Base-by-base conservation (phyloP, 2,797 vertebrate species). In the Sciurus vulgaris region DNA sequence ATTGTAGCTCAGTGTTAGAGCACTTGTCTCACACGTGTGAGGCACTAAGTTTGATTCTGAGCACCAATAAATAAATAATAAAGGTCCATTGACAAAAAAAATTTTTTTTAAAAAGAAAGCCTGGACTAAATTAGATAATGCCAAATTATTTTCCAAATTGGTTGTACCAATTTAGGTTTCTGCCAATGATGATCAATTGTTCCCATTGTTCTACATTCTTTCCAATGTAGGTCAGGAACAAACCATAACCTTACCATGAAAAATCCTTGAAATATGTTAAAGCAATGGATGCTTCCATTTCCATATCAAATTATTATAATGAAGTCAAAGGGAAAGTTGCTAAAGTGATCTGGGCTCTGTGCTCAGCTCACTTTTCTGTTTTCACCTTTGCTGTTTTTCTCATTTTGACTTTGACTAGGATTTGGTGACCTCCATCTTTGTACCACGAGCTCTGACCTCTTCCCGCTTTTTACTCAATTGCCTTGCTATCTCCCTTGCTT, bases 261-360 rank as follows among this genome's bases (percentile, higher is more conserved):
- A 87, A 78, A n/a, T 72, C 30, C 51, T 74, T 86, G 26, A 93
- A 85, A 91, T 47, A 56, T 26, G 33, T 28, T 65, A 91, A 94
- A 67, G 5, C 8, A 54, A 22, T 59, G 35, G 3, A 2, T 90
- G 3, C 59, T 91, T 82, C 79, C 56, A 88, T 74, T 91, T 83
- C 85, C 88, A 14, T 51, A 54, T 82, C 38, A 44, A 67, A 54
- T 18, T 69, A 59, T 30, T 67, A 56, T 86, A 83, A 26, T 74
- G 33, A 89, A n/a, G 5, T 89, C 41, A 76, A 78, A 91, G 14
- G 41, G 47, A 79, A 96, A 77, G 20, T 35, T 56, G 17, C n/a
- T 86, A 22, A 72, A n/a, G 13, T 77, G 26, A 1, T 70, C 70
- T 76, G 30, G 33, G 49, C 65, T 89, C 51, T 65, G 73, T 18